These are phyloP conservation scores for Glaucidium brasilianum DNA, from an alignment of 2,113 vertebrate species.

Conservation along the genomic window DNA sequence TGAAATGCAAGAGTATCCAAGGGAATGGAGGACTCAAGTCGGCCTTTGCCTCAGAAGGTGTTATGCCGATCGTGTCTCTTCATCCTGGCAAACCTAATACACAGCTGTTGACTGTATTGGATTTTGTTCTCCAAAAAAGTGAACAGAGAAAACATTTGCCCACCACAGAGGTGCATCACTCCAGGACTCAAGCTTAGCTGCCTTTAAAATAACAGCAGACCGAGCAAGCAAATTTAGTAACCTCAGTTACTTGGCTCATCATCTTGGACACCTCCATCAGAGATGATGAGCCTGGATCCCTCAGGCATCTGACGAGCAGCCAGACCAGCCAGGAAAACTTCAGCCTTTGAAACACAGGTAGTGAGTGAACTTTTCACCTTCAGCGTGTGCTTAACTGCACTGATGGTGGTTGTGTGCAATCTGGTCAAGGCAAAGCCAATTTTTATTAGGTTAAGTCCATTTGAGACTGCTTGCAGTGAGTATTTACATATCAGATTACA, in stretches of 20 bases:
- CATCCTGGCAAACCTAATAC: not conserved
- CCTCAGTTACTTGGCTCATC: not conserved
- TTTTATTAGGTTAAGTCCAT: not conserved
- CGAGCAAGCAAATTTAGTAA: not conserved
- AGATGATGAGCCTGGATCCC: not conserved
- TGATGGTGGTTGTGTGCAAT: rapidly evolving
- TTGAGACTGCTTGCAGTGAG: not conserved
- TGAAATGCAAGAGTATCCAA: not conserved
- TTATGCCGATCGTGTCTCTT: rapidly evolving
- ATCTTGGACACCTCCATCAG: not conserved
- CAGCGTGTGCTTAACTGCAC: rapidly evolving
- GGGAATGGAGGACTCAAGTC: not conserved
- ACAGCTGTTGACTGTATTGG: not conserved
- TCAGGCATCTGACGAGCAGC: not conserved
- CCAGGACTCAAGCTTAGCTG: not conserved
- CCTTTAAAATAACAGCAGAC: not conserved
- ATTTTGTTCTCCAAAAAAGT: not conserved
- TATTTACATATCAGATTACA: not conserved
- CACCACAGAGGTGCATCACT: not conserved
- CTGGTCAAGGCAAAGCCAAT: not conserved
- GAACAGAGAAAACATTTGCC: not conserved
- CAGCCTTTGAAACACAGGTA: not conserved
- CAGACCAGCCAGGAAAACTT: conserved; percentile 35
- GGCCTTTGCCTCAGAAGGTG: not conserved
- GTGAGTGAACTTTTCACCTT: not conserved